A percentile compares a stretch with the other conserved stretches of the same genome.
phyloP scores from a whole-genome alignment of 2,888 invertebrate species.

The Pachycephus smyrnensis region DNA sequence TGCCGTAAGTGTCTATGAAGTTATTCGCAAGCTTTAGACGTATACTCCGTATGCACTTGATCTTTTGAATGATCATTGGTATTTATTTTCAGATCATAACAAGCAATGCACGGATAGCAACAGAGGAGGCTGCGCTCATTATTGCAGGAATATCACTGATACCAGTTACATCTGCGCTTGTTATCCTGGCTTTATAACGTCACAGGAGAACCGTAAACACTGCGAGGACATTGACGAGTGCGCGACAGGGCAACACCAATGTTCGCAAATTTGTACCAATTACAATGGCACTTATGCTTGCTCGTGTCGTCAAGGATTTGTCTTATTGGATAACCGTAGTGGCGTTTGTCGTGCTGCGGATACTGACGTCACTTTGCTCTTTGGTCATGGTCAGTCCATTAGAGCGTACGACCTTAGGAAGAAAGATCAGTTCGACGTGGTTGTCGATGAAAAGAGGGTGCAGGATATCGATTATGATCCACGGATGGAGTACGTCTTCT shows the following conservation, averaged over 20 bases:
- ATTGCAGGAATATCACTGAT: slow-evolving; percentile 86
- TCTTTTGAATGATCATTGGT: background rate
- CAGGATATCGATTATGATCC: slow-evolving; percentile 94
- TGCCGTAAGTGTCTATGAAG: slow-evolving; percentile 74
- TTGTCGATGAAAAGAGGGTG: slow-evolving; percentile 88
- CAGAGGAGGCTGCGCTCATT: slow-evolving; percentile 91
- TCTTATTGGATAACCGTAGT: slow-evolving; percentile 79
- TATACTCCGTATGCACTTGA: background rate
- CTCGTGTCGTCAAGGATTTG: slow-evolving; percentile 86
- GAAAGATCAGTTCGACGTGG: slow-evolving; percentile 80
- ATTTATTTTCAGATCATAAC: slow-evolving; percentile 60
- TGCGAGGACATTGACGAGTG: slow-evolving; percentile 95
- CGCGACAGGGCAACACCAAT: slow-evolving; percentile 82
- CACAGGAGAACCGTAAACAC: slow-evolving; percentile 82
- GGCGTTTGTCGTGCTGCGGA: slow-evolving; percentile 84
- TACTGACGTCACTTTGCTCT: slow-evolving; percentile 77
- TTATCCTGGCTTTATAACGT: slow-evolving; percentile 86
- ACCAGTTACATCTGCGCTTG: slow-evolving; percentile 93
- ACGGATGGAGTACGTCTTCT: slow-evolving; percentile 86
- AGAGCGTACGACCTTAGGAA: slow-evolving; percentile 77
- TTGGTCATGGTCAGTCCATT: slow-evolving; percentile 89
- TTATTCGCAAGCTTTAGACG: background rate
- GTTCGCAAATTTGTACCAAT: slow-evolving; percentile 94
- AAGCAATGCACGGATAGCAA: slow-evolving; percentile 65
- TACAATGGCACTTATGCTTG: slow-evolving; percentile 92